Percentiles rank a stretch among this genome's conserved stretches.
These are phyloP conservation scores for Drosophila parabipectinata DNA, from an alignment of 1,140 invertebrate species.

Conservation along the genomic window DNA sequence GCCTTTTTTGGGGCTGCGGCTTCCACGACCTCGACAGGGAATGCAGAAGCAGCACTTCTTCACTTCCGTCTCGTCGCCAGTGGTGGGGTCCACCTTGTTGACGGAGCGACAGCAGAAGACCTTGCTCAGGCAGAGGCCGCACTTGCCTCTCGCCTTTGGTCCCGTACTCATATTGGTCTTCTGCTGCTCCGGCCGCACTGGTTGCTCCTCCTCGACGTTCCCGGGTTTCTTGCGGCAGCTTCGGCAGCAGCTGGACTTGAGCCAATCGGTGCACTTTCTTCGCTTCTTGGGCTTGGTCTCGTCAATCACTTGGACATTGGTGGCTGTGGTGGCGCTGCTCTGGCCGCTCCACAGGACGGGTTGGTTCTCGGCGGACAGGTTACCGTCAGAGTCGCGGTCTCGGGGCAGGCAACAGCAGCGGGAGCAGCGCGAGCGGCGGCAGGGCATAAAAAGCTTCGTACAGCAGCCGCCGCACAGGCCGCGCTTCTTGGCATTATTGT, in stretches of 20 bases:
- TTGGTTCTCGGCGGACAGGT: conserved; percentile 56
- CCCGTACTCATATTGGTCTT: conserved; percentile 49
- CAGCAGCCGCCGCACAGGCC: conserved; percentile 78
- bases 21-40: conserved; percentile 68
- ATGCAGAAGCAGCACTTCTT: conserved; percentile 80
- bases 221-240: conserved; percentile 58
- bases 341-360: conserved; percentile 71
- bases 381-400: conserved; percentile 10
- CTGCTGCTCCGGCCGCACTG: conserved; percentile 23
- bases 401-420: conserved; percentile 71
- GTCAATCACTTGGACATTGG: conserved; percentile 71
- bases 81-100: conserved; percentile 77
- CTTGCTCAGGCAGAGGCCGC: conserved; percentile 74
- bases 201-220: background rate
- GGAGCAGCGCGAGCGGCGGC: conserved; percentile 74
- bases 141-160: conserved; percentile 59
- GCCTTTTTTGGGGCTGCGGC: conserved; percentile 44
- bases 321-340: conserved; percentile 72
- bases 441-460: conserved; percentile 75
- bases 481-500: conserved; percentile 49
- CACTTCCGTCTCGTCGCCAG: conserved; percentile 74
- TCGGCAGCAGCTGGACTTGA: conserved; percentile 68
- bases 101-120: conserved; percentile 81
- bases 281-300: conserved; percentile 53
- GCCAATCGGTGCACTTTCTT: conserved; percentile 73